A percentile compares a stretch with the other conserved stretches of the same genome.
Conservation (phyloP, 2,888 invertebrate species). For the Lycia hirtaria region DNA sequence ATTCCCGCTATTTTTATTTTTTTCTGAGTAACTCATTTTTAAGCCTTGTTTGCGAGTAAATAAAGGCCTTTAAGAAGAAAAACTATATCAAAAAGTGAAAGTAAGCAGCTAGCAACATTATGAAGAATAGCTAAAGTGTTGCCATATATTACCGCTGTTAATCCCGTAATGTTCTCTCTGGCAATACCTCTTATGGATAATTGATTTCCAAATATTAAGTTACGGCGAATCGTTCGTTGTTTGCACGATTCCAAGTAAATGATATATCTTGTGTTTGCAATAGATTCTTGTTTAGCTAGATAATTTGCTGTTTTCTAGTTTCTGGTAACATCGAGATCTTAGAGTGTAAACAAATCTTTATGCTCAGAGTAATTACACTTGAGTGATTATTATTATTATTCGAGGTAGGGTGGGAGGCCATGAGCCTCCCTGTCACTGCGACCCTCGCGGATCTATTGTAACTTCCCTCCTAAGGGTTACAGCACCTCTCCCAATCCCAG, state of each 20-base stretch:
- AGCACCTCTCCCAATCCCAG: no score
- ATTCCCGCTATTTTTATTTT: no score
- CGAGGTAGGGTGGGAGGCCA: no score
- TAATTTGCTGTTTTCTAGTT: conserved; percentile 32
- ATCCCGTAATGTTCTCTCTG: conserved; percentile 66
- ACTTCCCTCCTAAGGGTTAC: no score
- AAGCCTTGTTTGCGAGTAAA: no score
- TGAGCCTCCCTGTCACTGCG: no score
- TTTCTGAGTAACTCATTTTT: no score
- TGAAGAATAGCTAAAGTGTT: conserved; percentile 13
- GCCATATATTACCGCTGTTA: conserved; percentile 51
- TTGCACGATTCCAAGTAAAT: conserved; percentile 55
- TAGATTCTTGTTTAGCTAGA: conserved; percentile 47
- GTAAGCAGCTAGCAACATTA: conserved; percentile 1
- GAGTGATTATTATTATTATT: no score
- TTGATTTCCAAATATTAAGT: conserved; percentile 81
- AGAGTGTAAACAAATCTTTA: no score
- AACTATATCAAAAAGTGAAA: neutral
- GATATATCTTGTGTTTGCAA: conserved; percentile 59
- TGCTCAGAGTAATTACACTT: no score
- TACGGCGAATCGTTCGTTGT: conserved; percentile 61
- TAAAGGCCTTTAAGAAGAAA: no score
- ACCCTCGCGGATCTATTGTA: no score
- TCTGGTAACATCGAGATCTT: conserved; percentile 1
- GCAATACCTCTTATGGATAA: conserved; percentile 70